Evolutionary conservation across 2,113 vertebrate species (phyloP), one percentile per base, ranked within the genome.

Genomic region (Dinomys branickii): DNA sequence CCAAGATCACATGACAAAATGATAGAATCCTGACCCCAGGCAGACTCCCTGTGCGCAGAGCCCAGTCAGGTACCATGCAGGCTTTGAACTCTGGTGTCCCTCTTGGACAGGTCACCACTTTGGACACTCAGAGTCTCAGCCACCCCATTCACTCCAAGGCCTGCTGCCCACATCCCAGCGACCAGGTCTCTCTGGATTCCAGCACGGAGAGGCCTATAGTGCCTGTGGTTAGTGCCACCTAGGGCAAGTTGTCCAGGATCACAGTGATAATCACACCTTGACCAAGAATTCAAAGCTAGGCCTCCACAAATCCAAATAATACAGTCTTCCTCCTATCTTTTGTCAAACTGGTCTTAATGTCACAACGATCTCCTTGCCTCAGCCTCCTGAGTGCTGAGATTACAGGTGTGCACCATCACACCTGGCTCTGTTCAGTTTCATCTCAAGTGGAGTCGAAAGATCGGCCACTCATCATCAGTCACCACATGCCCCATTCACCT

Each of bases 191-290:
- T 5, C 0, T 14, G 2, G 24, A 38, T 58, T n/a, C 73, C 11
- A 10, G 22, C 7, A 13, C 11, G n/a, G 50, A 50, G 11, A 3
- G 0, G 2, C 30, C 44, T 50, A 13, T 17, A 0, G 26, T 41
- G 0, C 14, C 1, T 5, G 0, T 30, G 0, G 0, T 10, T 14
- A 28, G 19, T 0, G 3, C 20, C 71, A 33, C 20, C 2, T 71
- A 5, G 28, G 58, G 12, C 0, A 24, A 26, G 12, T 35, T 63
- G 30, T 22, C 19, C n/a, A 30, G 35, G 52, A 35, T 69, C 65
- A 38, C 30, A 75, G 41, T 47, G 44, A 33, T 26, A 61, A 30
- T 17, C 11, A 54, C 52, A 24, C 26, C 50, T 50, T 80, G 35
- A 33, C 14, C 33, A 16, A 38, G 33, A n/a, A 67, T 24, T 30